Conservation (phyloP, 2,797 vertebrate genomes). For the Adrianichthys oophorus region DNA sequence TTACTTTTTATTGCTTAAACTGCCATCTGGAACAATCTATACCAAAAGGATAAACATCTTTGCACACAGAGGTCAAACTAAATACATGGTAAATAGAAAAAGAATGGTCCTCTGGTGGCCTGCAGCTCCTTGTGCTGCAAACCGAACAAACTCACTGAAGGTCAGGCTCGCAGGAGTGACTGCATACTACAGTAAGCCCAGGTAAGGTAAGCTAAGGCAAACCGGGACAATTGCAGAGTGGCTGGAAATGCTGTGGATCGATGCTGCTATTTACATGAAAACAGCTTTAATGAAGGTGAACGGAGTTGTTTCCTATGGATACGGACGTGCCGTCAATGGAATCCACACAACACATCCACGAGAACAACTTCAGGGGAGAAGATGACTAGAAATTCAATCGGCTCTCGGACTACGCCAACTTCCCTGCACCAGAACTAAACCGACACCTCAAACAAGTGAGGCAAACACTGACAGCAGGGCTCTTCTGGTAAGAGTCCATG, state of each 20-base stretch:
- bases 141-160: conserved; percentile 74
- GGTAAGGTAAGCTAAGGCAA: conserved; percentile 88
- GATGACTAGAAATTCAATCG: not conserved
- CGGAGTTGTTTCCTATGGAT: conserved; percentile 37
- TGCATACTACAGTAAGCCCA: conserved; percentile 74
- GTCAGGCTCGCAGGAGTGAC: conserved; percentile 80
- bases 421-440: conserved; percentile 56
- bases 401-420: conserved; percentile 48
- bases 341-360: conserved; percentile 34
- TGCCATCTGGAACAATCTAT: conserved; percentile 95
- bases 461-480: conserved; percentile 34
- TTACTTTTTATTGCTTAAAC: conserved; percentile 89
- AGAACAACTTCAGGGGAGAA: conserved; percentile 32
- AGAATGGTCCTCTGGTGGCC: conserved; percentile 90
- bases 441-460: conserved; percentile 42
- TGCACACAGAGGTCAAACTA: conserved; percentile 92
- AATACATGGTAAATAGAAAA: conserved; percentile 87
- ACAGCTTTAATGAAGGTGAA: conserved; percentile 33
- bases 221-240: conserved; percentile 80
- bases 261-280: conserved; percentile 66
- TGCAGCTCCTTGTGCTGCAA: conserved; percentile 79
- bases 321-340: conserved; percentile 29
- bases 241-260: conserved; percentile 60
- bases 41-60: conserved; percentile 94
- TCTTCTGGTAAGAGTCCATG: conserved; percentile 51